A percentile compares a stretch with the other conserved stretches of the same genome.
Evolutionary conservation across 2,113 vertebrate species (phyloP).

Genomic region (Pseudopipra pipra): DNA sequence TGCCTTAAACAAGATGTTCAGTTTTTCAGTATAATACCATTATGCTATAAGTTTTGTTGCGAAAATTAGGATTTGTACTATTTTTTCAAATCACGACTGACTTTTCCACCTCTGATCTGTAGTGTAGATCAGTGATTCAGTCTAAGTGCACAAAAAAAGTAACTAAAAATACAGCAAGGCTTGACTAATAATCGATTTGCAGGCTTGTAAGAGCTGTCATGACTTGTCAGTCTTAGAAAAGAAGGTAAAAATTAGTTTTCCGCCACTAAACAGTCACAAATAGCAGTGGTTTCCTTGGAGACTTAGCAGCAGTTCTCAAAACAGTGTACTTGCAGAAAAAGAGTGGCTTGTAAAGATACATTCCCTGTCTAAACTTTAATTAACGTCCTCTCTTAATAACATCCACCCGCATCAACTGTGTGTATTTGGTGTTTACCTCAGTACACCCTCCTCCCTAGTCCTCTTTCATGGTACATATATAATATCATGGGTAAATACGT

Average conservation of each 20-base stretch:
- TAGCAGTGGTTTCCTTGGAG: constrained; percentile 77
- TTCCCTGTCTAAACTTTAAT: constrained; percentile 27
- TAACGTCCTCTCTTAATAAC: not conserved
- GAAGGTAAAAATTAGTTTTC: constrained; percentile 78
- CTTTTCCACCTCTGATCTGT: constrained; percentile 49
- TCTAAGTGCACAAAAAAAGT: constrained; percentile 55
- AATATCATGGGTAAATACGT: not conserved
- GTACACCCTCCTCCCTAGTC: not conserved
- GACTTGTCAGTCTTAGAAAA: constrained; percentile 72
- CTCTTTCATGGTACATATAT: not conserved
- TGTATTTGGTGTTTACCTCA: not conserved
- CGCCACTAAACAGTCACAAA: constrained; percentile 68
- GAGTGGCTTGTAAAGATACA: constrained; percentile 2
- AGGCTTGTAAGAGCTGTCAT: constrained; percentile 72
- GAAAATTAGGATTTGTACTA: constrained; percentile 56
- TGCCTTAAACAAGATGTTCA: constrained; percentile 36
- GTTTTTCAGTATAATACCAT: constrained; percentile 47
- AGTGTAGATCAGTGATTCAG: constrained; percentile 61
- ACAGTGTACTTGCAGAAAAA: not conserved
- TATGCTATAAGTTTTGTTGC: constrained; percentile 51
- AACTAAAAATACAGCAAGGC: constrained; percentile 71
- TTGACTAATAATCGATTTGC: constrained; percentile 75
- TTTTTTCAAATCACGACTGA: constrained; percentile 53
- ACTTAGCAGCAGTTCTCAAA: constrained; percentile 56
- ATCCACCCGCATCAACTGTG: not conserved